phyloP scores from a whole-genome alignment of 2,888 invertebrate genomes.

The Euplagia quadripunctaria region DNA sequence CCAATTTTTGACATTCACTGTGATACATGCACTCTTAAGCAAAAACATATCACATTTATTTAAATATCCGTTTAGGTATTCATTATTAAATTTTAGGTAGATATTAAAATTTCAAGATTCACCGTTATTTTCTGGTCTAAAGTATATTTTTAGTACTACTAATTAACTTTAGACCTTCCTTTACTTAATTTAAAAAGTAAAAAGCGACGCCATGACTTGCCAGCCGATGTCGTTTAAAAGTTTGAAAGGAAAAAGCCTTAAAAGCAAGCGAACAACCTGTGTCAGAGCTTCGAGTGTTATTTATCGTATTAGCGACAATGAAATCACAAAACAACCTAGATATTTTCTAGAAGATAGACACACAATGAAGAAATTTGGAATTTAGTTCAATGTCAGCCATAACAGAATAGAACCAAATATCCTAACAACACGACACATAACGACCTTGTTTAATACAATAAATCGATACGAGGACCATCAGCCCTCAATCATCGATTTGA shows the following conservation, averaged over 20 bases:
- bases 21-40: too few relatives aligned
- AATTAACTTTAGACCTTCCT: too few relatives aligned
- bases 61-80: too few relatives aligned
- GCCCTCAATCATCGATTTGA: background rate
- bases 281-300: background rate
- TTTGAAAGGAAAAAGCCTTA: background rate
- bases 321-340: background rate
- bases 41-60: too few relatives aligned
- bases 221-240: background rate
- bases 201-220: background rate
- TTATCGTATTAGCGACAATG: background rate
- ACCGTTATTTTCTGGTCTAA: too few relatives aligned
- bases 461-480: slow-evolving; percentile 34
- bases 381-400: background rate
- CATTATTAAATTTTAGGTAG: too few relatives aligned
- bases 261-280: background rate
- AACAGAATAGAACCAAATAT: background rate
- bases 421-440: background rate
- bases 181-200: background rate
- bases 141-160: too few relatives aligned
- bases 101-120: too few relatives aligned
- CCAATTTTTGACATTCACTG: too few relatives aligned
- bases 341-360: background rate
- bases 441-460: slow-evolving; percentile 41
- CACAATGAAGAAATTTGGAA: too few relatives aligned